phyloP scores from a whole-genome alignment of 1,140 invertebrate species.

The Eurosta solidaginis region DNA sequence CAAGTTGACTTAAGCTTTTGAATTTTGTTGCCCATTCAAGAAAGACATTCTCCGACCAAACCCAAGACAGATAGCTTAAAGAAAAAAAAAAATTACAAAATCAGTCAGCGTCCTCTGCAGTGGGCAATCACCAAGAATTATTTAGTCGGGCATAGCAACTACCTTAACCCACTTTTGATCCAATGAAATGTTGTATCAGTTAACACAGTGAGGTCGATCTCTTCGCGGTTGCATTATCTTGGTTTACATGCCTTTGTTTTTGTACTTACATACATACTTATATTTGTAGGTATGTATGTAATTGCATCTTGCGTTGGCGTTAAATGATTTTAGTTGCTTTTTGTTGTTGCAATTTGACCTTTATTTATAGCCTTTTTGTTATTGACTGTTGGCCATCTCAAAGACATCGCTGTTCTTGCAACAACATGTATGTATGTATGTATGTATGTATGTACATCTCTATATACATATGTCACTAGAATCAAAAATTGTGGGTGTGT shows the following conservation, averaged over 20 bases:
- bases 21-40: not conserved
- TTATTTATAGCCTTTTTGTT: conserved; percentile 15
- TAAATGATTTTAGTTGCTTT: not conserved
- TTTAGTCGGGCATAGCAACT: conserved; percentile 2
- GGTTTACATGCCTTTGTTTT: not conserved
- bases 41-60: conserved; percentile 13
- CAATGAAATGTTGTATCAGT: not conserved
- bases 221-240: not conserved
- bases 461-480: not conserved
- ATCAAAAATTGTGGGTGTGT: conserved; percentile 14
- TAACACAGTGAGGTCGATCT: not conserved
- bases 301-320: not conserved
- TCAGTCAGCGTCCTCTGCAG: not conserved
- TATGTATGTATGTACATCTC: no score
- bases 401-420: not conserved
- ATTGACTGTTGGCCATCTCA: not conserved
- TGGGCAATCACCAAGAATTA: not conserved
- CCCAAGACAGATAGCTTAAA: not conserved
- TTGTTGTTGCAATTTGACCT: not conserved
- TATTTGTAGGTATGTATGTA: not conserved
- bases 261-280: not conserved
- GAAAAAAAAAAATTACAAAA: not conserved
- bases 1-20: not conserved
- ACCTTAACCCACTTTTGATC: conserved; percentile 30
- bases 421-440: no score